Conservation (phyloP, 1,140 invertebrate species). For the Caenorhabditis inopinata region DNA sequence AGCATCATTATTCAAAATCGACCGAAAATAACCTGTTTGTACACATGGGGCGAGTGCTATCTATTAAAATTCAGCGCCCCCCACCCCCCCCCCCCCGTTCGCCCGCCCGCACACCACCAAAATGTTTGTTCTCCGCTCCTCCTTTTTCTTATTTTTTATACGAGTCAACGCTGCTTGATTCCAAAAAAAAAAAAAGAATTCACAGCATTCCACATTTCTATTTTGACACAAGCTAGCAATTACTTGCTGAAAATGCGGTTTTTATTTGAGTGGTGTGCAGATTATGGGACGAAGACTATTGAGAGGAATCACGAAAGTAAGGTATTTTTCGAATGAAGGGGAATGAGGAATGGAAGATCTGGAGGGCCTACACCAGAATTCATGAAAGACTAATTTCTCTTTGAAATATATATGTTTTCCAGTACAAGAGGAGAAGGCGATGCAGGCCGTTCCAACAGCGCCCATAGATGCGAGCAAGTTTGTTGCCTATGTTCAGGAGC, state of each 20-base stretch:
- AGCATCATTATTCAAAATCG: neutral
- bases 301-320: neutral
- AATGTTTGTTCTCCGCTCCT: conserved; percentile 19
- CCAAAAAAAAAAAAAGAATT: neutral
- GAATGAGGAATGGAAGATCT: neutral
- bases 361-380: neutral
- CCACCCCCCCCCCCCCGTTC: no score
- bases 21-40: conserved; percentile 9
- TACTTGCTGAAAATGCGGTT: neutral
- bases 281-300: neutral
- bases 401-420: conserved; percentile 40
- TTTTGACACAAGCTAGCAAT: neutral
- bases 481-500: conserved; percentile 64
- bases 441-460: conserved; percentile 61
- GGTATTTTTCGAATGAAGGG: neutral
- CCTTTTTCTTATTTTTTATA: conserved; percentile 2
- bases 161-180: neutral
- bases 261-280: neutral
- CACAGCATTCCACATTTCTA: neutral
- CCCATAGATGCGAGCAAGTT: conserved; percentile 65
- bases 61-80: neutral
- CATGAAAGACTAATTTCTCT: conserved; percentile 9
- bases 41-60: neutral
- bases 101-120: no score
- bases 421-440: conserved; percentile 67